Evolutionary conservation across 2,113 vertebrate species (phyloP).

Genomic region (Gobio gobio): DNA sequence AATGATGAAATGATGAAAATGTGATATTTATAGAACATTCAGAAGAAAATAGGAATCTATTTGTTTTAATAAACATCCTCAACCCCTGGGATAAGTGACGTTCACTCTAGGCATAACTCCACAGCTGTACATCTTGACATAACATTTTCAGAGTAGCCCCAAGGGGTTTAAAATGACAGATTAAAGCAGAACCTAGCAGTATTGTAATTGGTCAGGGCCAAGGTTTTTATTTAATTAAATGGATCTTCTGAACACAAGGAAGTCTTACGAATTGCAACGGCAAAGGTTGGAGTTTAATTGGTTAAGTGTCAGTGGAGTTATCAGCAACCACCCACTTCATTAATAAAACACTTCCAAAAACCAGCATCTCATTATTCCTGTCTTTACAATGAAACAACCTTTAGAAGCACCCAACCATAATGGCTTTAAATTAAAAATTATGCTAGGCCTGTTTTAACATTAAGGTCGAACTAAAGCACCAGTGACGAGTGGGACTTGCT

Average conservation of each 20-base stretch:
- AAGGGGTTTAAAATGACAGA: not conserved
- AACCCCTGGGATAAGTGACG: not conserved
- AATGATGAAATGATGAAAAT: not conserved
- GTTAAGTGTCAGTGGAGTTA: constrained; percentile 22
- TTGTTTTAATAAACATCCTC: not conserved
- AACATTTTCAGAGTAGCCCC: not conserved
- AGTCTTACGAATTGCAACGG: not conserved
- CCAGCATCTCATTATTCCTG: not conserved
- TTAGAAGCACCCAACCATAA: not conserved
- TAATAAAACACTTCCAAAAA: constrained; percentile 36
- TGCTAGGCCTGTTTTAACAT: not conserved
- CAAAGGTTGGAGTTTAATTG: constrained; percentile 25
- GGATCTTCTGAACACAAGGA: constrained; percentile 18
- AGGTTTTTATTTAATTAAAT: constrained; percentile 9
- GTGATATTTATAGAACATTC: not conserved
- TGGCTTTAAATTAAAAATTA: not conserved
- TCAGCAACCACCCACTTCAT: not conserved
- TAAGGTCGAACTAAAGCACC: not conserved
- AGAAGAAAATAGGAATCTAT: not conserved
- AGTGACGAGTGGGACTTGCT: not conserved
- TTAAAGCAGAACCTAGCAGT: not conserved
- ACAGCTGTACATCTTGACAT: not conserved
- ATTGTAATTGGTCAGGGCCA: constrained; percentile 7
- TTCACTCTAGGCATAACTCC: not conserved
- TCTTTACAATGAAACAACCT: not conserved